Conservation (phyloP, 2,888 invertebrate genomes). For the Macaria liturata region DNA sequence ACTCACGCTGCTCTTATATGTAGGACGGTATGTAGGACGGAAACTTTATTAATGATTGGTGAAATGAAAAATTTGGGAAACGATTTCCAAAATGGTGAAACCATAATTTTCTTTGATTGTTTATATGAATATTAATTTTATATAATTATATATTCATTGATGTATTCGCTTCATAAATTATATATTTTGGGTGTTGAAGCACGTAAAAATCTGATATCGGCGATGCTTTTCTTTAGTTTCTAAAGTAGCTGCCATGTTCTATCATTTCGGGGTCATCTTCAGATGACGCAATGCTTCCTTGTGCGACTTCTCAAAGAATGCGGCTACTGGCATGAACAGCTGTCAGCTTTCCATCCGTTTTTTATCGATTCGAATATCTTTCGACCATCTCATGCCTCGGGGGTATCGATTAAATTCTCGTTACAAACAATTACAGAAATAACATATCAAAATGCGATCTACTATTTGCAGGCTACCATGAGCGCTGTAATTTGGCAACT, state of each 20-base stretch:
- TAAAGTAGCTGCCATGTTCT: too few relatives aligned
- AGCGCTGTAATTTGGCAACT: slow-evolving; percentile 35
- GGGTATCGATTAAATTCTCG: slow-evolving; percentile 55
- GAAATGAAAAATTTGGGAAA: slow-evolving; percentile 4
- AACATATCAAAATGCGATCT: slow-evolving; percentile 46
- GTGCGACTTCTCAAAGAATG: slow-evolving; percentile 55
- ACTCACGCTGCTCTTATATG: slow-evolving; percentile 19
- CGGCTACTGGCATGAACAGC: slow-evolving; percentile 57
- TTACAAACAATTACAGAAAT: slow-evolving; percentile 50
- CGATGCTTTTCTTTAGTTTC: too few relatives aligned
- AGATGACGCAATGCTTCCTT: slow-evolving; percentile 45
- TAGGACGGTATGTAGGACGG: neutral
- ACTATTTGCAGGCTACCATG: slow-evolving; percentile 39
- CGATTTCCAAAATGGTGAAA: slow-evolving; percentile 6
- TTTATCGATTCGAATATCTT: slow-evolving; percentile 53
- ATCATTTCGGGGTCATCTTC: neutral
- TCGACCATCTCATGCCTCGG: slow-evolving; percentile 31
- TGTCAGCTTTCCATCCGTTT: slow-evolving; percentile 61
- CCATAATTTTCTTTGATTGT: neutral
- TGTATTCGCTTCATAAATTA: too few relatives aligned
- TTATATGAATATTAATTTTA: too few relatives aligned
- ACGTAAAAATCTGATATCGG: too few relatives aligned
- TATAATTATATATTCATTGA: too few relatives aligned
- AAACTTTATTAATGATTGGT: slow-evolving; percentile 6
- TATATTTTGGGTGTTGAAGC: too few relatives aligned